Evolutionary conservation across 2,797 vertebrate species (phyloP).

Genomic region (Chaenodraco wilsoni): DNA sequence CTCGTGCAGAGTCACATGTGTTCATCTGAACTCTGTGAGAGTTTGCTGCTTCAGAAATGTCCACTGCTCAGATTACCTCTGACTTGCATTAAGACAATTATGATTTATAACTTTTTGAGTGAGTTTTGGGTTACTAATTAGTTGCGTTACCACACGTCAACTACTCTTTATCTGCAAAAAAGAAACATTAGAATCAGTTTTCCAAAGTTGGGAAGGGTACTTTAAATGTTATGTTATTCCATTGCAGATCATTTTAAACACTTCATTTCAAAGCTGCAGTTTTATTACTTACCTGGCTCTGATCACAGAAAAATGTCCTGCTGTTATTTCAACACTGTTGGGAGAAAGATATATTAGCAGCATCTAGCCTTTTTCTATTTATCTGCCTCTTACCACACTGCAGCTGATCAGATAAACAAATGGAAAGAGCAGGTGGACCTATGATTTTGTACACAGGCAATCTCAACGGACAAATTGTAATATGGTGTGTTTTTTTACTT

Average conservation of each 20-base stretch:
- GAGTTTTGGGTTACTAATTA: conserved; percentile 42
- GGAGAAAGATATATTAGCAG: background rate
- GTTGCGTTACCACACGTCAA: conserved; percentile 12
- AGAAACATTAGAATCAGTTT: conserved; percentile 13
- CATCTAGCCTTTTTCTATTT: background rate
- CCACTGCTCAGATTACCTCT: conserved; percentile 67
- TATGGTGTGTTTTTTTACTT: conserved; percentile 9
- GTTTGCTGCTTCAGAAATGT: conserved; percentile 48
- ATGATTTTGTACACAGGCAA: conserved; percentile 24
- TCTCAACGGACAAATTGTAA: conserved; percentile 1
- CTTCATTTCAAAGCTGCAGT: background rate
- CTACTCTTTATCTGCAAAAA: conserved; percentile 9
- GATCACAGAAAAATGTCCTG: background rate
- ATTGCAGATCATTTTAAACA: conserved; percentile 10
- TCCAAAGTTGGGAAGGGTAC: conserved; percentile 14
- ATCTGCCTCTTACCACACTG: background rate
- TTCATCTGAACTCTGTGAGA: conserved; percentile 74
- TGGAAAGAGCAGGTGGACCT: background rate
- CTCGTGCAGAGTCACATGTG: conserved; percentile 32
- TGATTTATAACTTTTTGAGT: conserved; percentile 45
- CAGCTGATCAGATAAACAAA: conserved; percentile 6
- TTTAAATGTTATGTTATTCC: conserved; percentile 18
- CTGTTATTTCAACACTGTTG: background rate
- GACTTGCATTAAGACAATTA: conserved; percentile 33
- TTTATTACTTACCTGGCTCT: conserved; percentile 28